These are phyloP conservation scores for Musca domestica DNA, from an alignment of 1,140 invertebrate species.

Conservation along the genomic window DNA sequence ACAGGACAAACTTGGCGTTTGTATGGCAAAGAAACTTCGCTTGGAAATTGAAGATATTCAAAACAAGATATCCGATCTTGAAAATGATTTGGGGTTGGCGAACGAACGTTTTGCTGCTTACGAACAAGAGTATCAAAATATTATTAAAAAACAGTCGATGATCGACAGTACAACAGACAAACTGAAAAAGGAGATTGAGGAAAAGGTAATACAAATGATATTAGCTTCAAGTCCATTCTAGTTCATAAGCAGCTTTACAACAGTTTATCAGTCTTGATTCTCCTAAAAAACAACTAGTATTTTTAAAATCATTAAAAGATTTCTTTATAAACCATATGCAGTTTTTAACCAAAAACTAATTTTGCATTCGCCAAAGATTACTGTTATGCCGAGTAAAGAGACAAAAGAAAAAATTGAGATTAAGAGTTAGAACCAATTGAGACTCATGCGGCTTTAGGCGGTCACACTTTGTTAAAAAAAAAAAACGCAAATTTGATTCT, in stretches of 20 bases:
- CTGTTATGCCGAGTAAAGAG: no score
- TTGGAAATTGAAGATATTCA: slow-evolving; percentile 25
- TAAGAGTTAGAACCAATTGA: no score
- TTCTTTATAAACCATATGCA: no score
- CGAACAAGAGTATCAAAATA: slow-evolving; percentile 22
- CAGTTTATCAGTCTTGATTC: neutral
- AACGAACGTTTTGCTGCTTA: neutral
- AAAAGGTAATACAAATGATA: slow-evolving; percentile 27
- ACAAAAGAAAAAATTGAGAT: no score
- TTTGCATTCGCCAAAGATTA: no score
- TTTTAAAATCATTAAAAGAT: no score
- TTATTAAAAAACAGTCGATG: slow-evolving; percentile 10
- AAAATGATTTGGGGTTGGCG: slow-evolving; percentile 13
- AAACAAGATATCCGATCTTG: slow-evolving; percentile 25
- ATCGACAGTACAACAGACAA: slow-evolving; percentile 15
- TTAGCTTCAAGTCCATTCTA: neutral
- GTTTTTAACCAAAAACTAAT: no score
- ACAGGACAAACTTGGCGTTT: slow-evolving; percentile 35
- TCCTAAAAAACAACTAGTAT: no score
- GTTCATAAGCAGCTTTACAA: neutral
- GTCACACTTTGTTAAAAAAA: no score
- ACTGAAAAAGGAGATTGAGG: slow-evolving; percentile 27
- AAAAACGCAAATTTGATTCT: no score
- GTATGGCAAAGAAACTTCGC: slow-evolving; percentile 38
- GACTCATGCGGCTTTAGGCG: no score